Percentiles rank a stretch among this genome's conserved stretches.
Conservation (phyloP, 2,113 vertebrate species). For the Alethe diademata region DNA sequence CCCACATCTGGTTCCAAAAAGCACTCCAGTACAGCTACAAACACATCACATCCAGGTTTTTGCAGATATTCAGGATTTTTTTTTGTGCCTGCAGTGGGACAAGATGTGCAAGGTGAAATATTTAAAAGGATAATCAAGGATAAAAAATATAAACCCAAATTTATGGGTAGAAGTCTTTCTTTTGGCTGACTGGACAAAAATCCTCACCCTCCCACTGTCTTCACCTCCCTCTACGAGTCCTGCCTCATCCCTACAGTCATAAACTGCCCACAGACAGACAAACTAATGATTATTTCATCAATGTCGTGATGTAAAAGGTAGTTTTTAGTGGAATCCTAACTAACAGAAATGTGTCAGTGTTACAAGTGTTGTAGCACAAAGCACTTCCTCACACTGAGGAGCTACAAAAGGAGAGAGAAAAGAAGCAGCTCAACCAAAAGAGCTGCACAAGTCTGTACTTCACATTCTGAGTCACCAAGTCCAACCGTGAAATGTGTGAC, state of each 20-base stretch:
- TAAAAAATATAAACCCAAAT: background rate
- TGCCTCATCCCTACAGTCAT: background rate
- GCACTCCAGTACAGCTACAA: background rate
- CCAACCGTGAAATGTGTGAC: background rate
- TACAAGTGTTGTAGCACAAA: background rate
- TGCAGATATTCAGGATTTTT: background rate
- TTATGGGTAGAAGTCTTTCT: background rate
- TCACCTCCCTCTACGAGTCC: rapidly evolving
- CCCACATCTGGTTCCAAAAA: background rate
- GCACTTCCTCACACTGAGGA: background rate
- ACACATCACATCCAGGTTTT: background rate
- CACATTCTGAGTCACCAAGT: background rate
- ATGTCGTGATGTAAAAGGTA: background rate
- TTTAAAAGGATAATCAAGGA: background rate
- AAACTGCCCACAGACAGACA: background rate
- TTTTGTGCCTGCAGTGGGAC: background rate
- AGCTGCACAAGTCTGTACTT: background rate
- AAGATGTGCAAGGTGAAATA: background rate
- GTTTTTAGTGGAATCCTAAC: background rate
- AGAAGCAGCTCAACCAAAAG: background rate
- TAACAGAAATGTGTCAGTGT: background rate
- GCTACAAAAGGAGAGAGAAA: background rate
- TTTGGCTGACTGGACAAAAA: background rate
- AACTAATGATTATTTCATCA: background rate
- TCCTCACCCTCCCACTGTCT: background rate